Percentiles rank a stretch among this genome's conserved stretches.
Conservation (phyloP, 2,888 invertebrate species). For the Operophtera brumata region DNA sequence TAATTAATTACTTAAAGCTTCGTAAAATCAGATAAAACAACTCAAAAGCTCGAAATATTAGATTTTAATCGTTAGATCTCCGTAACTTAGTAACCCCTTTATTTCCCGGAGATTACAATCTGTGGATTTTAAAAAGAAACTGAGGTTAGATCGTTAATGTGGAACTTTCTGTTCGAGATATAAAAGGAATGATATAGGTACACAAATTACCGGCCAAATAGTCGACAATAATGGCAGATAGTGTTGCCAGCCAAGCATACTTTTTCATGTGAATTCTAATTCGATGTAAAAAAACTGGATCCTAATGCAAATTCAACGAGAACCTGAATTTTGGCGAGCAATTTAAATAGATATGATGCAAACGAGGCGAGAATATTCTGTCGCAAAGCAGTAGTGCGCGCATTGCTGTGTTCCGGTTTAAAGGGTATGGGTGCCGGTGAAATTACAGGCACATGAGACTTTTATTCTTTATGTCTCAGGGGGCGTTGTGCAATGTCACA, state of each 20-base stretch:
- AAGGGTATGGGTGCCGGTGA: no score
- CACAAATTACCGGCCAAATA: neutral
- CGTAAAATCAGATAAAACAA: constrained; percentile 10
- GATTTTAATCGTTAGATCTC: constrained; percentile 8
- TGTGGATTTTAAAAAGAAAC: neutral
- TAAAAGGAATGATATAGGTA: neutral
- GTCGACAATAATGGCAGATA: constrained; percentile 8
- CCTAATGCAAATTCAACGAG: constrained; percentile 32
- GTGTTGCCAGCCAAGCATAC: constrained; percentile 11
- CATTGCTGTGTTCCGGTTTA: no score
- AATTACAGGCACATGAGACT: no score
- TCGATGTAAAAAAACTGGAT: constrained; percentile 32
- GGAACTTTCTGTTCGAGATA: neutral
- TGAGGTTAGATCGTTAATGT: neutral
- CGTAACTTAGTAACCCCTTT: constrained; percentile 3
- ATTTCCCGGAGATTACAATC: neutral
- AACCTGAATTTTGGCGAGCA: constrained; percentile 34
- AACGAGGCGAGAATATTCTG: constrained; percentile 28
- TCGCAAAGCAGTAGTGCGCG: constrained; percentile 27
- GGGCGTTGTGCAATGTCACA: no score
- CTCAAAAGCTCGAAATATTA: neutral
- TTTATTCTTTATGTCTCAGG: no score
- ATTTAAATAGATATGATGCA: constrained; percentile 39
- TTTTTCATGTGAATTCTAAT: constrained; percentile 30
- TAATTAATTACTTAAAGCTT: constrained; percentile 16